Evolutionary conservation across 2,888 invertebrate genomes (phyloP), one percentile per base, ranked within the genome.

Genomic region (Amphipoea oculea): DNA sequence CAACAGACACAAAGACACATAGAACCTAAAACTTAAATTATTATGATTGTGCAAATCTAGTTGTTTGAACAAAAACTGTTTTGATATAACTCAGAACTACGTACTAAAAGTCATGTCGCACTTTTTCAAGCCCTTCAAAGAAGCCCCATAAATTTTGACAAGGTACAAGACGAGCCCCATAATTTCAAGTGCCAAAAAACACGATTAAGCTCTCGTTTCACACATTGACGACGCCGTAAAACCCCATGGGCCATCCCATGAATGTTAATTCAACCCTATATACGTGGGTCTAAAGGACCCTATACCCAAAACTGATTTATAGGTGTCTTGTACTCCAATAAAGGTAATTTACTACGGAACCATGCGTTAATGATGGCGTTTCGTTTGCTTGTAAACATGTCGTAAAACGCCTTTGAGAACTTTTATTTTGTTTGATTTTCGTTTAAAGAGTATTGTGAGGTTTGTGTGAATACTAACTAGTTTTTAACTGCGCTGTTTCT

Each of bases 291-390:
- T 89, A 91, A 89, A 81, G 86, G 86, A 90, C 91, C 92, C 88
- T 78, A 81, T 75, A 73, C 71, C 82, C 79, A 87, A 84, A 83
- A 80, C 86, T 92, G 92, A 93, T 93, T 93, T 93, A 93, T 91
- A 29, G 79, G 82, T 81, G 79, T 89, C 89, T 89, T 11, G 40
- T 40, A 40, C 4, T 20, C 40, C 87, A 88, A 92, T 93, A 93
- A 93, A 92, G 84, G 85, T 91, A 86, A 92, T 94, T 93, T 92
- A 92, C 88, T 91, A 90, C 88, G 89, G 91, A 91, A 91, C 91
- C 89, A 85, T 60, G 73, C 86, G 89, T 90, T 93, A 93, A 93
- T 92, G 89, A 91, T 76, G 68, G 78, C 81, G 83, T 82, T 83
- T 79, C 71, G 54, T 79, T 78, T 69, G 60, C 76, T 84, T 86